Evolutionary conservation across 2,888 invertebrate genomes (phyloP).

Genomic region (Zygothrica quintamaculata): DNA sequence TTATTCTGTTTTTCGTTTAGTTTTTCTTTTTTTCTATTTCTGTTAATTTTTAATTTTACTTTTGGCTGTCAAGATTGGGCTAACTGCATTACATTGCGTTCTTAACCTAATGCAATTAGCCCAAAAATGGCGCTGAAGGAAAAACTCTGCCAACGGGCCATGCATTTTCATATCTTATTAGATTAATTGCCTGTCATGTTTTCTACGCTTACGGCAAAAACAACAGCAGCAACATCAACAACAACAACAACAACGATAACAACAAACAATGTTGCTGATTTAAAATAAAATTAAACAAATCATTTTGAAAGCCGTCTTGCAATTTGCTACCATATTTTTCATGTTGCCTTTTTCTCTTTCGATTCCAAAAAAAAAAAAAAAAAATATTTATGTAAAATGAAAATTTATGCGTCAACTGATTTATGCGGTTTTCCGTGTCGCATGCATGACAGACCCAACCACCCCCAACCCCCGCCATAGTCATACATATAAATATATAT

Average conservation of each 20-base stretch:
- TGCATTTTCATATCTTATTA: conserved; percentile 52
- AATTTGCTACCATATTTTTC: conserved; percentile 77
- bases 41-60: conserved; percentile 14
- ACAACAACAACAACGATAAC: conserved; percentile 20
- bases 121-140: conserved; percentile 51
- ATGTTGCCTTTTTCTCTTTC: conserved; percentile 66
- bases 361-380: conserved; percentile 35
- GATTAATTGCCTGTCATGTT: conserved; percentile 78
- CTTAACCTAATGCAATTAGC: conserved; percentile 61
- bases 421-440: conserved; percentile 72
- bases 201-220: conserved; percentile 45
- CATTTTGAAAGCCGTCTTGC: conserved; percentile 64
- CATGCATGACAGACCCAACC: conserved; percentile 59
- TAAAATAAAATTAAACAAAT: conserved; percentile 57
- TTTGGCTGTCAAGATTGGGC: conserved; percentile 4
- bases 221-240: conserved; percentile 20
- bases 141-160: conserved; percentile 42
- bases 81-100: conserved; percentile 6
- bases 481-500: conserved; percentile 11
- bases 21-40: conserved; percentile 11
- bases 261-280: conserved; percentile 47
- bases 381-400: conserved; percentile 74
- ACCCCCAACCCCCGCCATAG: conserved; percentile 15
- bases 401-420: conserved; percentile 81
- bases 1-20: conserved; percentile 1